phyloP scores from a whole-genome alignment of 2,797 vertebrate genomes.

The Manis crassicaudata region DNA sequence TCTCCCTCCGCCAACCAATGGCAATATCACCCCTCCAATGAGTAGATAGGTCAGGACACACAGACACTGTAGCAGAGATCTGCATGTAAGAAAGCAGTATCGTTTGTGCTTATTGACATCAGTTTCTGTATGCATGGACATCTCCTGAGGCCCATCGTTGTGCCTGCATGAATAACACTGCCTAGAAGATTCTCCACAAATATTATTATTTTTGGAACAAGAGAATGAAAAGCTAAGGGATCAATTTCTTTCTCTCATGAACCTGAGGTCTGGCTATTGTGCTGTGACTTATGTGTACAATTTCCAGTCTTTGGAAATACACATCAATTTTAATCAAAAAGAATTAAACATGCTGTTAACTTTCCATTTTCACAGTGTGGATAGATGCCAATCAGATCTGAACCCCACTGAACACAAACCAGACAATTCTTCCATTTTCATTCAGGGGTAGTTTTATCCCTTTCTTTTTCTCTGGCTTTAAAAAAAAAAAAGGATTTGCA shows the following conservation, averaged over 20 bases:
- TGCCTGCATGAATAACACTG: neutral
- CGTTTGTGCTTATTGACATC: neutral
- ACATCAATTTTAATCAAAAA: constrained; percentile 48
- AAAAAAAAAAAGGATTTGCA: constrained; percentile 9
- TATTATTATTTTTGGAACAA: neutral
- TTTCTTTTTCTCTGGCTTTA: neutral
- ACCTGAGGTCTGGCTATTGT: neutral
- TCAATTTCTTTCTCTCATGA: neutral
- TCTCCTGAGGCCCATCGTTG: neutral
- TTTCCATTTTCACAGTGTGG: constrained; percentile 34
- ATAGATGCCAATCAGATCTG: neutral
- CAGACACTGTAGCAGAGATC: neutral
- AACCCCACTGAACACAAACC: constrained; percentile 2
- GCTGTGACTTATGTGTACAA: constrained; percentile 9
- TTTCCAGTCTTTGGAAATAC: constrained; percentile 11
- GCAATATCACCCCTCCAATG: neutral
- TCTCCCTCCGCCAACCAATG: neutral
- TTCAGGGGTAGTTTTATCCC: constrained; percentile 29
- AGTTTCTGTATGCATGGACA: neutral
- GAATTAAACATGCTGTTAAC: constrained; percentile 41
- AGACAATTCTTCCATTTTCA: constrained; percentile 43
- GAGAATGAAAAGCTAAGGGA: neutral
- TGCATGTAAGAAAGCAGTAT: neutral
- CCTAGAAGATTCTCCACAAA: neutral
- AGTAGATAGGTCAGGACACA: neutral